Conservation (phyloP, 2,797 vertebrate species). For the Dicrostonyx torquatus region DNA sequence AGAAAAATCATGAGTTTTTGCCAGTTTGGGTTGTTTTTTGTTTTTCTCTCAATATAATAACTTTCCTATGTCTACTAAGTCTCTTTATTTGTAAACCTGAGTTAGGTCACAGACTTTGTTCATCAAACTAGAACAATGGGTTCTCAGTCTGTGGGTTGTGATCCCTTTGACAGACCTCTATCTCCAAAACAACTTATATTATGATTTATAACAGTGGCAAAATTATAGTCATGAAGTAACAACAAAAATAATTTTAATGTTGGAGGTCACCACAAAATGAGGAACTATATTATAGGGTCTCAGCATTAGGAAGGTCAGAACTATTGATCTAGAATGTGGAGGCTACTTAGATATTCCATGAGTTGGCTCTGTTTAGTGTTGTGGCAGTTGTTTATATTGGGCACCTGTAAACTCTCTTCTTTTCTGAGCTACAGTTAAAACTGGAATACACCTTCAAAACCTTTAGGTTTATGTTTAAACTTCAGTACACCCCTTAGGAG, state of each 20-base stretch:
- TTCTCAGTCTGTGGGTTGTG: neutral
- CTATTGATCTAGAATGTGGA: neutral
- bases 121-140: neutral
- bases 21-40: neutral
- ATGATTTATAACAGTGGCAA: neutral
- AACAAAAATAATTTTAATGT: neutral
- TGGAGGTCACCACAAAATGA: neutral
- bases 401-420: neutral
- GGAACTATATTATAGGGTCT: neutral
- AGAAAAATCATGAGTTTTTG: neutral
- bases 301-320: neutral
- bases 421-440: constrained; percentile 31
- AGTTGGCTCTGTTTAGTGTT: constrained; percentile 31
- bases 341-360: constrained; percentile 1
- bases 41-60: neutral
- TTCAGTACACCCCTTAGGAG: neutral
- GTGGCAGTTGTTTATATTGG: neutral
- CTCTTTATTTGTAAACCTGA: constrained; percentile 36
- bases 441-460: constrained; percentile 22
- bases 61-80: constrained; percentile 34
- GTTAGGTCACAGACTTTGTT: constrained; percentile 25
- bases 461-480: neutral
- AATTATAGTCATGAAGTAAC: neutral
- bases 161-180: neutral
- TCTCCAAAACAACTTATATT: neutral